A percentile compares a stretch with the other conserved stretches of the same genome.
Conservation (phyloP, 2,113 vertebrate species). For the Recurvirostra avosetta region DNA sequence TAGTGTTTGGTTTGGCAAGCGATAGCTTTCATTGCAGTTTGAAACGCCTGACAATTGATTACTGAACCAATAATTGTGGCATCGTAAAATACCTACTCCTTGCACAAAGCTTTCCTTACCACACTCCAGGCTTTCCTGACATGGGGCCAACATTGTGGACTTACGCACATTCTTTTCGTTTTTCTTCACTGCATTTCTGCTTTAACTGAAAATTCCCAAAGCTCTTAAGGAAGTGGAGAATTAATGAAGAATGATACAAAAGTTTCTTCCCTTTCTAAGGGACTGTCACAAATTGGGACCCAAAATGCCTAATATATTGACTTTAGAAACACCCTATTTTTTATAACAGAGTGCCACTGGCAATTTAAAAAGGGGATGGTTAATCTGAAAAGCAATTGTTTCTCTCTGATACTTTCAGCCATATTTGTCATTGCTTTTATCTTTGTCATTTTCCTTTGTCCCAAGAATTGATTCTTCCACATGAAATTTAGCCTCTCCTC, state of each 20-base stretch:
- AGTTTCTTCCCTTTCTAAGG: background rate
- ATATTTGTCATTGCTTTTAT: slow-evolving; percentile 26
- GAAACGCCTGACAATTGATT: background rate
- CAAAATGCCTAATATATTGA: background rate
- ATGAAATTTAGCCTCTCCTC: slow-evolving; percentile 5
- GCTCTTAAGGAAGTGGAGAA: background rate
- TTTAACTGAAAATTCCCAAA: slow-evolving; percentile 21
- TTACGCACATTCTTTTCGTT: background rate
- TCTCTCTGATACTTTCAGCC: slow-evolving; percentile 12
- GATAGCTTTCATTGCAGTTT: background rate
- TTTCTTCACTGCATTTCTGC: background rate
- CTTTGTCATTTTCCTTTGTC: slow-evolving; percentile 20
- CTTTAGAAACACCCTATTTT: slow-evolving; percentile 1
- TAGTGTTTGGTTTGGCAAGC: background rate
- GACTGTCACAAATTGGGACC: background rate
- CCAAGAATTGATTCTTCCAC: slow-evolving; percentile 27
- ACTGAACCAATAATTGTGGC: background rate
- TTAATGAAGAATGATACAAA: background rate
- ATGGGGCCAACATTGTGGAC: background rate
- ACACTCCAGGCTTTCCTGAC: background rate
- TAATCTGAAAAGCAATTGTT: slow-evolving; percentile 34
- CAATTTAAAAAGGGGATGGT: background rate
- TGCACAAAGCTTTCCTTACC: background rate
- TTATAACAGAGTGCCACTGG: background rate
- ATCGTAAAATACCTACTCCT: background rate